Conservation (phyloP, 1,140 invertebrate species). For the Pteromalus puparum region DNA sequence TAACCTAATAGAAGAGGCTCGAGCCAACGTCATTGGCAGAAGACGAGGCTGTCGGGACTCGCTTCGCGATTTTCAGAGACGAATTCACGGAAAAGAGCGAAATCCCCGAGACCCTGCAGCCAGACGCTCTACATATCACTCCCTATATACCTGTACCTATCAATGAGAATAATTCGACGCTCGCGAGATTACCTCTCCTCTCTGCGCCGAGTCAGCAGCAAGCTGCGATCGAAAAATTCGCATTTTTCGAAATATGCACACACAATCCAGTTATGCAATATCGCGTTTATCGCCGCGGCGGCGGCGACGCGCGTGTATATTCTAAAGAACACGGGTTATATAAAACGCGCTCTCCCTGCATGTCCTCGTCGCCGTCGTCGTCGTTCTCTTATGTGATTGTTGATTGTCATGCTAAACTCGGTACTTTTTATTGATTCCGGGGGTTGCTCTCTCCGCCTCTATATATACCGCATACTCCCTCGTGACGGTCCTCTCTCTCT, state of each 20-base stretch:
- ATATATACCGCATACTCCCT: not conserved
- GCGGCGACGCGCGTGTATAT: not conserved
- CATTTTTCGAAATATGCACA: conserved; percentile 19
- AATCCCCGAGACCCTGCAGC: conserved; percentile 58
- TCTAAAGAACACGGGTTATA: not conserved
- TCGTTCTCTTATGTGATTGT: conserved; percentile 64
- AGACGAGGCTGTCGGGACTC: conserved; percentile 66
- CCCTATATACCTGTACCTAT: conserved; percentile 2
- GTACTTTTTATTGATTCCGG: conserved; percentile 48
- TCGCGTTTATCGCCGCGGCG: not conserved
- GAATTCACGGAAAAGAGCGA: conserved; percentile 66
- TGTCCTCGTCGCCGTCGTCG: conserved; percentile 40
- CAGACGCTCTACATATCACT: conserved; percentile 47
- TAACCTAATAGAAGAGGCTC: conserved; percentile 71
- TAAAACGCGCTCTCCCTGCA: not conserved
- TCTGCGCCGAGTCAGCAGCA: not conserved
- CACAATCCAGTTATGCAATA: not conserved
- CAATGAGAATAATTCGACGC: not conserved
- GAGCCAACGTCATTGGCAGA: conserved; percentile 72
- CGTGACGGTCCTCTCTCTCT: no score
- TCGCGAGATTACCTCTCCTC: not conserved
- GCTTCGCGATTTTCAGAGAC: conserved; percentile 69
- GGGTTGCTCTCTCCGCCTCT: not conserved
- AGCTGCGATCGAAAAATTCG: conserved; percentile 5
- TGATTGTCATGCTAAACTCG: conserved; percentile 65